Conservation (phyloP, 2,113 vertebrate genomes). For the Sakesphorus luctuosus region DNA sequence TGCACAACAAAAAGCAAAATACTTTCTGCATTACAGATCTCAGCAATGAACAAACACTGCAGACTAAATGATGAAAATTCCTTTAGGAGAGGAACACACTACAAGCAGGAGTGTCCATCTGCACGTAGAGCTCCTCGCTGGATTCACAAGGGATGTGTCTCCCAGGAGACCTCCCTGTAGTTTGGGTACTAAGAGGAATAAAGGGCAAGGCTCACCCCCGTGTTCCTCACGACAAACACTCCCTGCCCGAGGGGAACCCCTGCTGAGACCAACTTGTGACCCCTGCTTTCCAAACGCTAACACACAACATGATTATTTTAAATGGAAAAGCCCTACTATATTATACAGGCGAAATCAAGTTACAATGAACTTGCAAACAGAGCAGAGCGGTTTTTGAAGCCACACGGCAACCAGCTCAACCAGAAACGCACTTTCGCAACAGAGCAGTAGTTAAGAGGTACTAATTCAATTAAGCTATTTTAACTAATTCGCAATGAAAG, state of each 20-base stretch:
- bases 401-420: neutral
- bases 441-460: rapidly evolving
- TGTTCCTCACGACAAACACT: rapidly evolving
- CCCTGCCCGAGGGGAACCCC: neutral
- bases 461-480: neutral
- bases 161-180: neutral
- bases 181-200: neutral
- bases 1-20: neutral
- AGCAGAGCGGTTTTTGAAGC: neutral
- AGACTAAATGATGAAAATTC: rapidly evolving
- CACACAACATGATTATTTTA: rapidly evolving
- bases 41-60: neutral
- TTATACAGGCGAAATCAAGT: rapidly evolving
- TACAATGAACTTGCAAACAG: neutral
- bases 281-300: neutral
- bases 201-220: neutral
- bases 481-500: neutral
- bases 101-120: neutral
- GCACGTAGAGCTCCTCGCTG: rapidly evolving
- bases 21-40: neutral
- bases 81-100: neutral
- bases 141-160: rapidly evolving
- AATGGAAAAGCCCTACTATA: neutral
- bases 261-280: neutral
- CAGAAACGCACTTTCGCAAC: rapidly evolving